These are phyloP conservation scores for Styela clava DNA, from an alignment of 23 tunicate species.

Conservation along the genomic window DNA sequence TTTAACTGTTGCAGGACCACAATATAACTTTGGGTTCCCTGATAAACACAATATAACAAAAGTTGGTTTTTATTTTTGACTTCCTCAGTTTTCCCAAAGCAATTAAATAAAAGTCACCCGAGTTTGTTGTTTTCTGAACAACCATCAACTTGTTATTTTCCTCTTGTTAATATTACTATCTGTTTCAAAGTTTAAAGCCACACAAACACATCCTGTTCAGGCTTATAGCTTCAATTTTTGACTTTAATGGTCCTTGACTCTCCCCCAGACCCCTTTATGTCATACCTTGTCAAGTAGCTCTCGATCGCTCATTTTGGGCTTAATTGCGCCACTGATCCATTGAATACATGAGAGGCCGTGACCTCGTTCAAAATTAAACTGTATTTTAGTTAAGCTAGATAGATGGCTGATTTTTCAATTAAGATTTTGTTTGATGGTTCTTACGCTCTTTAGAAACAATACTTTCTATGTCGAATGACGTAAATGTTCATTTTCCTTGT, in stretches of 20 bases:
- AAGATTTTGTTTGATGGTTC: too few relatives aligned
- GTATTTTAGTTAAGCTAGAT: not conserved
- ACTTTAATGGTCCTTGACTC: not conserved
- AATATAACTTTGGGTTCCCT: too few relatives aligned
- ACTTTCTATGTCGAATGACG: too few relatives aligned
- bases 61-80: too few relatives aligned
- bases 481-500: too few relatives aligned
- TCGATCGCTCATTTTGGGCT: not conserved
- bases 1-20: too few relatives aligned
- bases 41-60: too few relatives aligned
- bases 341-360: not conserved
- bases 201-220: not conserved
- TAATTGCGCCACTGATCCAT: not conserved
- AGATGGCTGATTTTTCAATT: too few relatives aligned
- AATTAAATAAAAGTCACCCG: not conserved
- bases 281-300: not conserved
- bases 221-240: not conserved
- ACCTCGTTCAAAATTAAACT: not conserved
- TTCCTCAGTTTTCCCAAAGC: too few relatives aligned
- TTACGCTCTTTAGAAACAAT: too few relatives aligned
- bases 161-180: not conserved
- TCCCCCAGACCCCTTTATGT: not conserved
- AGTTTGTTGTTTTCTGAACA: not conserved
- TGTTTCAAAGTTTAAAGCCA: not conserved
- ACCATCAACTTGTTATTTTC: not conserved